Percentiles rank a stretch among this genome's conserved stretches.
phyloP scores from a whole-genome alignment of 2,113 vertebrate genomes.

The Petromus typicus region DNA sequence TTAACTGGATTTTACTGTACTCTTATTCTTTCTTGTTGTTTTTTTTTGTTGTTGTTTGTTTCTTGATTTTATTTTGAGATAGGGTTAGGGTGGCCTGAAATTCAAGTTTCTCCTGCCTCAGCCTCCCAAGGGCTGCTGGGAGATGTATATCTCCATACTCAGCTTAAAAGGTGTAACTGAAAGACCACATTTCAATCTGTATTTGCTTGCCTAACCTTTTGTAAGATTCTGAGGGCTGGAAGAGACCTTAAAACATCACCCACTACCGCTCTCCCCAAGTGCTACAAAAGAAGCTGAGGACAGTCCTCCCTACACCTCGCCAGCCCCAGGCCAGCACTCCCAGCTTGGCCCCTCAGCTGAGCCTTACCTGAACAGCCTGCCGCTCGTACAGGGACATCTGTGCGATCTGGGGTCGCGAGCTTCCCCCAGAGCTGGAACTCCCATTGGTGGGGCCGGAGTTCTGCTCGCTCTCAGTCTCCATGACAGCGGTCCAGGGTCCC shows the following conservation, averaged over 20 bases:
- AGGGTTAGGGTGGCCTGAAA: neutral
- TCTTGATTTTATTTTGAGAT: neutral
- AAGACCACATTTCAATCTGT: constrained; percentile 33
- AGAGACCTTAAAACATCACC: neutral
- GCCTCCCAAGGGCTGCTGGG: neutral
- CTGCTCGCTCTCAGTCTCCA: constrained; percentile 98
- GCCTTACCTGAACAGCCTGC: constrained; percentile 95
- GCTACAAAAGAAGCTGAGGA: neutral
- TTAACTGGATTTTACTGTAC: neutral
- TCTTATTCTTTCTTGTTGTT: neutral
- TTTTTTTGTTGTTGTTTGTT: neutral
- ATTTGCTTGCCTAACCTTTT: constrained; percentile 15
- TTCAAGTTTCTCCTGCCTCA: neutral
- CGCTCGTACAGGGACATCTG: constrained; percentile 98
- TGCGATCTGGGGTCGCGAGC: constrained; percentile 95
- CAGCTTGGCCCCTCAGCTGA: neutral
- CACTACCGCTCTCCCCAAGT: neutral
- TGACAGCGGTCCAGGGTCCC: constrained; percentile 83
- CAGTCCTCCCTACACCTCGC: neutral
- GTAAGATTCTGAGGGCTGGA: neutral
- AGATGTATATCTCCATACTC: neutral
- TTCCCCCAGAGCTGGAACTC: constrained; percentile 91
- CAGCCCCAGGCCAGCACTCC: neutral
- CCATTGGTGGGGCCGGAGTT: constrained; percentile 92
- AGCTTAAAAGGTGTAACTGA: neutral